A percentile compares a stretch with the other conserved stretches of the same genome.
phyloP scores from a whole-genome alignment of 53 echinoderm and acorn worm species.

The Zoroaster sp. region DNA sequence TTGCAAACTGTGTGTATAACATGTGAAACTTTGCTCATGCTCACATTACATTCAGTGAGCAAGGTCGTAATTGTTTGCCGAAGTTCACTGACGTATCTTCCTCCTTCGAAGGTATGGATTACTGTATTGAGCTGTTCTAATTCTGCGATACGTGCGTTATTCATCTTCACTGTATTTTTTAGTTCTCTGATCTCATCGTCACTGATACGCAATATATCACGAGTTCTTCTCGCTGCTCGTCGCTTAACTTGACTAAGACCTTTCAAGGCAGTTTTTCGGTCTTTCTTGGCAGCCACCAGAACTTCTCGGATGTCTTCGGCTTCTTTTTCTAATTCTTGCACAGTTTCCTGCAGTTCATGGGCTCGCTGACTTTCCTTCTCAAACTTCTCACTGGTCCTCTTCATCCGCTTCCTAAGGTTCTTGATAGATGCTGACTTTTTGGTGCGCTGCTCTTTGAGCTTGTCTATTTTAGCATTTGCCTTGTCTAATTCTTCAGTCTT shows the following conservation, averaged over 20 bases:
- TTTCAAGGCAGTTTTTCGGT: neutral
- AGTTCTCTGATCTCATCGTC: neutral
- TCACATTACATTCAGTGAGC: slow-evolving; percentile 57
- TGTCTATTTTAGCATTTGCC: neutral
- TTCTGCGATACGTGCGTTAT: neutral
- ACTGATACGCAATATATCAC: neutral
- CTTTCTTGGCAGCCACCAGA: neutral
- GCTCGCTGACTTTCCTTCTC: neutral
- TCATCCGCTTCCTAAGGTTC: neutral
- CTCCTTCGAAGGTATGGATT: slow-evolving; percentile 51
- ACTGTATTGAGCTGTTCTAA: slow-evolving; percentile 11
- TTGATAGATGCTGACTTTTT: neutral
- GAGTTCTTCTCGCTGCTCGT: neutral
- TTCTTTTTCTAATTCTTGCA: neutral
- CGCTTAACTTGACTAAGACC: neutral
- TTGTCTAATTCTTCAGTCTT: neutral
- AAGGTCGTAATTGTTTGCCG: slow-evolving; percentile 58
- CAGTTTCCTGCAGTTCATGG: neutral
- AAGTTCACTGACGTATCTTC: slow-evolving; percentile 49
- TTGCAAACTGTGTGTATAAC: slow-evolving; percentile 57
- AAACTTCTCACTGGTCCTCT: neutral
- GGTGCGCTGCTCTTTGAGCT: neutral
- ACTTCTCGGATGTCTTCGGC: neutral
- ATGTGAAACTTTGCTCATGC: slow-evolving; percentile 17
- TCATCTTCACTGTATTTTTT: neutral